Evolutionary conservation across 2,888 invertebrate genomes (phyloP).

Genomic region (Thera britannica): DNA sequence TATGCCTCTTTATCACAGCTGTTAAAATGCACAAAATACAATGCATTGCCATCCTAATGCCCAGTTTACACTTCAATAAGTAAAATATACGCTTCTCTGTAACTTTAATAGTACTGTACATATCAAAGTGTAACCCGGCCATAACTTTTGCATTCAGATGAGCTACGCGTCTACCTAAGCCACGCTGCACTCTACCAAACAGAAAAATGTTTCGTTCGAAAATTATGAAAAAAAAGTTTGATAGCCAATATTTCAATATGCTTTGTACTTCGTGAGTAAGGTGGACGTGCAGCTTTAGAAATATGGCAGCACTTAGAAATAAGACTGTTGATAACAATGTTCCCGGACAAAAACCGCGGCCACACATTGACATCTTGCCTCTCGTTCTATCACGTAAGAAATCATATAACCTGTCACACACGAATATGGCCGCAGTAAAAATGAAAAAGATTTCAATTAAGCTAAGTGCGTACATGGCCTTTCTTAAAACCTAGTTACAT

Average conservation of each 20-base stretch:
- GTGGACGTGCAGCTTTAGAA: conserved; percentile 10
- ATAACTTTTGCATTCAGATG: conserved; percentile 9
- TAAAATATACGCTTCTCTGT: neutral
- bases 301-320: neutral
- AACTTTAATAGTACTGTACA: neutral
- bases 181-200: neutral
- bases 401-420: too few relatives aligned
- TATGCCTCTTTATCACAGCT: conserved; percentile 82
- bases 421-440: neutral
- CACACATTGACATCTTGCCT: neutral
- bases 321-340: neutral
- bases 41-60: conserved; percentile 72
- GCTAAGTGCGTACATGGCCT: conserved; percentile 78
- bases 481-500: conserved; percentile 69
- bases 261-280: neutral
- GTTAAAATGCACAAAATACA: conserved; percentile 75
- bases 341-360: too few relatives aligned
- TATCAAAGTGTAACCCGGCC: neutral
- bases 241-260: neutral
- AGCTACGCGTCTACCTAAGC: neutral
- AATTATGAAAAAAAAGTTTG: too few relatives aligned
- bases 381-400: neutral
- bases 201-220: neutral
- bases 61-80: too few relatives aligned
- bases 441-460: conserved; percentile 43